phyloP scores from a whole-genome alignment of 2,797 vertebrate species.

The Gobio occitaniae region DNA sequence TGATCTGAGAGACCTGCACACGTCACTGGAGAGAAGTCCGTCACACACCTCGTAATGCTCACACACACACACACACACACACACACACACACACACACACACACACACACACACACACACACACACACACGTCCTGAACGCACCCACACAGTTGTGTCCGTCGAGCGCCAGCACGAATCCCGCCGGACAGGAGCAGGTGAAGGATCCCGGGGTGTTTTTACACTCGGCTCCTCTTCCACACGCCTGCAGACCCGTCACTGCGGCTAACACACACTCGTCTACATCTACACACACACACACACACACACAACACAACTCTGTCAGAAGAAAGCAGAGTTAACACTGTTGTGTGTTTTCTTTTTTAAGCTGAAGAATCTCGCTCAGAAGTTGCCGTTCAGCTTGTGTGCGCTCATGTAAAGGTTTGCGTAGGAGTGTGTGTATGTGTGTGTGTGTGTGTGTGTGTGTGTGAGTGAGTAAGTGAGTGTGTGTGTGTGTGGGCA shows the following conservation, averaged over 20 bases:
- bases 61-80: background rate
- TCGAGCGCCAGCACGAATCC: constrained; percentile 75
- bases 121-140: constrained; percentile 52
- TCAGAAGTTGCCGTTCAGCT: background rate
- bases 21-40: too few species aligned
- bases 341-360: background rate
- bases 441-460: too few species aligned
- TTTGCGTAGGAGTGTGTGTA: too few species aligned
- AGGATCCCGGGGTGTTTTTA: constrained; percentile 79
- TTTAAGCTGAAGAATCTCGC: background rate
- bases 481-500: too few species aligned
- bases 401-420: background rate
- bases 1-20: too few species aligned
- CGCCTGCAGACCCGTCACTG: constrained; percentile 77
- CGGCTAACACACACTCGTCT: constrained; percentile 81
- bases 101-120: constrained; percentile 1
- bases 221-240: constrained; percentile 73
- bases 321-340: background rate
- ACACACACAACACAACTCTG: background rate
- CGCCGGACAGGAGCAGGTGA: constrained; percentile 74
- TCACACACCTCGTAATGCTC: background rate
- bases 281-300: constrained; percentile 68
- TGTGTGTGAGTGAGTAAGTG: too few species aligned
- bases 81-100: constrained; percentile 13
- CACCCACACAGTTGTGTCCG: constrained; percentile 78